These are phyloP conservation scores for Muntiacus reevesi DNA, from an alignment of 2,113 vertebrate genomes.

Conservation along the genomic window DNA sequence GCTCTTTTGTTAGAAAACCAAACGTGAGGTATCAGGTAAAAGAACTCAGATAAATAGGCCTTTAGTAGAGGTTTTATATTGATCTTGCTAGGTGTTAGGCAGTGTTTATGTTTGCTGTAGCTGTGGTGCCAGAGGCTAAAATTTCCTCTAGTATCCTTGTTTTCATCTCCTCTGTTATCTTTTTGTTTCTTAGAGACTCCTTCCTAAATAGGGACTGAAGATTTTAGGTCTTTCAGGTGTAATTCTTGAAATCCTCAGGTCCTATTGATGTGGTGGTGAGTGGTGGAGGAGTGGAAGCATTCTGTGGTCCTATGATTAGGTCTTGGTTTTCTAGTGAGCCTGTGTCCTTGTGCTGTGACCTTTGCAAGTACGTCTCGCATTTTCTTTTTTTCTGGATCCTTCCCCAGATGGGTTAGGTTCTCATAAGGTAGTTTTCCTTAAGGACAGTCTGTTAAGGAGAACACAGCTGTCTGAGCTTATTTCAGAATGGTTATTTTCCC, in stretches of 20 bases:
- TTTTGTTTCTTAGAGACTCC: background rate
- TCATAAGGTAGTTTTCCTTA: background rate
- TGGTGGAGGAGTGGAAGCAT: background rate
- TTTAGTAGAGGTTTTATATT: background rate
- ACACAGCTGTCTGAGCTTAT: background rate
- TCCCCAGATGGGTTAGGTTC: background rate
- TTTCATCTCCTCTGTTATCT: background rate
- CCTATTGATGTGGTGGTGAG: background rate
- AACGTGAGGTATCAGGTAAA: background rate
- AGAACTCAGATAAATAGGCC: background rate
- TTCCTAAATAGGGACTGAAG: background rate
- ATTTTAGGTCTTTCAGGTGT: background rate
- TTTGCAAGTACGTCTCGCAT: background rate
- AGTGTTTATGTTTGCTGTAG: background rate
- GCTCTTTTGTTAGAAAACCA: background rate
- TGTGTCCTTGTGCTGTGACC: background rate
- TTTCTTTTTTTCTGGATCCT: background rate
- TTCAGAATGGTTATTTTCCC: background rate
- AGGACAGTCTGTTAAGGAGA: background rate
- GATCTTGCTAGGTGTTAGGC: background rate
- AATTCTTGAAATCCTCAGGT: background rate
- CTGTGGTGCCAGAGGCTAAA: background rate
- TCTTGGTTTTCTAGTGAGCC: background rate
- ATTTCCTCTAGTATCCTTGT: background rate
- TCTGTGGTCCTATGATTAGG: background rate